phyloP scores from a whole-genome alignment of 2,888 invertebrate genomes.

The Drosophila mimica region DNA sequence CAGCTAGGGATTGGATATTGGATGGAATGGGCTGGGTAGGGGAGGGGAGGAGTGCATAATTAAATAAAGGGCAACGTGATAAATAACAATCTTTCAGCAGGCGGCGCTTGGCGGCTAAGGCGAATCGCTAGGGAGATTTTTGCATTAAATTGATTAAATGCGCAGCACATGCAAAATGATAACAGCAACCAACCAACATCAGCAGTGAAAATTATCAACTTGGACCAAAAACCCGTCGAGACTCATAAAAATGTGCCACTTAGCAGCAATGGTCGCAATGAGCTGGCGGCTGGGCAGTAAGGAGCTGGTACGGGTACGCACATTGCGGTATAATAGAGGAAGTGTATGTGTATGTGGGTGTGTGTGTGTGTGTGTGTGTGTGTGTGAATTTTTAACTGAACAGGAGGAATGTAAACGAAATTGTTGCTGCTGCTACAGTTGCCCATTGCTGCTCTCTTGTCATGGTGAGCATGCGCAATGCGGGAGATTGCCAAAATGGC shows the following conservation, averaged over 20 bases:
- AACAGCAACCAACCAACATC: constrained; percentile 49
- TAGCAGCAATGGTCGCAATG: constrained; percentile 64
- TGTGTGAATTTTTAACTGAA: constrained; percentile 6
- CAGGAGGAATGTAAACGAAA: constrained; percentile 48
- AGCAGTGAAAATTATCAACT: constrained; percentile 75
- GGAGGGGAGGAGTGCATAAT: constrained; percentile 51
- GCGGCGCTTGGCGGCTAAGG: constrained; percentile 40
- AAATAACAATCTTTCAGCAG: constrained; percentile 75
- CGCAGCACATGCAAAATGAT: constrained; percentile 77
- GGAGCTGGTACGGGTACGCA: constrained; percentile 37
- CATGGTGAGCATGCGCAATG: constrained; percentile 80
- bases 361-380: constrained; percentile 11
- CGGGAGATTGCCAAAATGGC: constrained; percentile 61
- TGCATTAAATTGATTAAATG: constrained; percentile 80
- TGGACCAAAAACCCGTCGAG: constrained; percentile 72
- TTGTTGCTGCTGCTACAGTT: constrained; percentile 37
- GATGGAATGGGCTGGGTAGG: no score
- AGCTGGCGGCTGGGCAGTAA: constrained; percentile 33
- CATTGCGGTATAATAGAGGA: constrained; percentile 54
- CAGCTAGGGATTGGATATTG: constrained; percentile 1
- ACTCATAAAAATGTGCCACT: constrained; percentile 80
- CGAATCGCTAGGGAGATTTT: constrained; percentile 71
- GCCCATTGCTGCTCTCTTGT: constrained; percentile 54
- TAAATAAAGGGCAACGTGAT: constrained; percentile 78
- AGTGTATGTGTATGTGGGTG: neutral